Evolutionary conservation across 2,888 invertebrate genomes (phyloP).

Genomic region (Apotomis betuletana): DNA sequence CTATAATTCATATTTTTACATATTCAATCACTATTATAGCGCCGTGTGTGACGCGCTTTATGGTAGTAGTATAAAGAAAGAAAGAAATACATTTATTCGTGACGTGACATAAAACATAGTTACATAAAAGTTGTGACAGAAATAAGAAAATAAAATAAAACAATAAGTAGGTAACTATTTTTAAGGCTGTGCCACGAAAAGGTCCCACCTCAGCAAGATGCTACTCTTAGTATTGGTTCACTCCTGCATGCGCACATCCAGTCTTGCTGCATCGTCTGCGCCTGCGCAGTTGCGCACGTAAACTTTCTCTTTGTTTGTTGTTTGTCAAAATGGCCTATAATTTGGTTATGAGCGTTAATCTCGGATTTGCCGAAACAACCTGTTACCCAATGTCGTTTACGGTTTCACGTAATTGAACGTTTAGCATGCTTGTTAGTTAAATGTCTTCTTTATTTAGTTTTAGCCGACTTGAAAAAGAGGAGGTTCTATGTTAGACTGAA

Average conservation of each 20-base stretch:
- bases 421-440: conserved; percentile 3
- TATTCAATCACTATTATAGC: no score
- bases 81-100: no score
- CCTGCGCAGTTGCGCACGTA: conserved; percentile 33
- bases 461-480: neutral
- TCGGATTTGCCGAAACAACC: conserved; percentile 10
- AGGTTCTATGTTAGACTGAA: no score
- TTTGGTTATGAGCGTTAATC: conserved; percentile 32
- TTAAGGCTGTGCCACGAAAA: no score
- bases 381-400: conserved; percentile 22
- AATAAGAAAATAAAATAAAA: no score
- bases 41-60: neutral
- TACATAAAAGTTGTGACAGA: no score
- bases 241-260: conserved; percentile 10
- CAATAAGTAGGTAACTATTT: no score
- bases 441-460: neutral
- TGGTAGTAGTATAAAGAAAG: no score
- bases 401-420: no score
- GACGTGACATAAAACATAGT: no score
- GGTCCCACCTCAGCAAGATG: no score
- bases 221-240: conserved; percentile 15
- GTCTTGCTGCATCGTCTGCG: conserved; percentile 36
- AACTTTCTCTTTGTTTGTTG: conserved; percentile 42
- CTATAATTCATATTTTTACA: no score
- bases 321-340: conserved; percentile 35